A percentile compares a stretch with the other conserved stretches of the same genome.
Conservation (phyloP, 2,113 vertebrate species). For the Diphyllodes magnificus region DNA sequence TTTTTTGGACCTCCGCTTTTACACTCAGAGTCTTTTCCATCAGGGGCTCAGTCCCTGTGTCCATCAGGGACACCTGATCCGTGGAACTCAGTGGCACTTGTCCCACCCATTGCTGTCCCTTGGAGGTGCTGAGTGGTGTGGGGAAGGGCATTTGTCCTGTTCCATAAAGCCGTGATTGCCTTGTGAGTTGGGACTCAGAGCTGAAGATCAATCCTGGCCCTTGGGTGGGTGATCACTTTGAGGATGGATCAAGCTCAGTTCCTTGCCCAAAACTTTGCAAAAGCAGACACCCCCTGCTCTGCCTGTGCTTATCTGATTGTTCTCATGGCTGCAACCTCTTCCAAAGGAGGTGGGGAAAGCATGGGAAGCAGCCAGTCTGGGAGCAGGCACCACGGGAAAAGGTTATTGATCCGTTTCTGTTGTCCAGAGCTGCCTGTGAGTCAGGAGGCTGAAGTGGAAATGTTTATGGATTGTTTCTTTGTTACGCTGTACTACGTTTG, state of each 20-base stretch:
- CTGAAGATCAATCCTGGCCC: neutral
- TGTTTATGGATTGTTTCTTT: constrained; percentile 11
- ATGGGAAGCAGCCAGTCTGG: neutral
- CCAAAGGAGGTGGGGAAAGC: neutral
- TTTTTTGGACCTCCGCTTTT: neutral
- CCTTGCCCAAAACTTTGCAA: neutral
- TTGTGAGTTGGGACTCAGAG: neutral
- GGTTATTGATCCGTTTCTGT: neutral
- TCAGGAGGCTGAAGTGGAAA: constrained; percentile 20
- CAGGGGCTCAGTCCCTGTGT: neutral
- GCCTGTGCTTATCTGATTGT: neutral
- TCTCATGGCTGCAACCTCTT: neutral
- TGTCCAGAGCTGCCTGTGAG: neutral
- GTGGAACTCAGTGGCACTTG: neutral
- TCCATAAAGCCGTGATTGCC: neutral
- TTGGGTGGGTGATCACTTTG: neutral
- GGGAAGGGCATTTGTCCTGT: neutral
- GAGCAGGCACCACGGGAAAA: neutral
- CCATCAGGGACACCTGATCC: neutral
- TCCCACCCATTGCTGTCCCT: neutral
- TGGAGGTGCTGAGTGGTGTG: neutral
- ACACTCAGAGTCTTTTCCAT: accelerated
- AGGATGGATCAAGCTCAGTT: neutral
- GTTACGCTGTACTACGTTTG: neutral
- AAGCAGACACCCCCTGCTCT: neutral